These are phyloP conservation scores for Drosophila virilis DNA, from an alignment of 1,140 invertebrate genomes.

Conservation along the genomic window DNA sequence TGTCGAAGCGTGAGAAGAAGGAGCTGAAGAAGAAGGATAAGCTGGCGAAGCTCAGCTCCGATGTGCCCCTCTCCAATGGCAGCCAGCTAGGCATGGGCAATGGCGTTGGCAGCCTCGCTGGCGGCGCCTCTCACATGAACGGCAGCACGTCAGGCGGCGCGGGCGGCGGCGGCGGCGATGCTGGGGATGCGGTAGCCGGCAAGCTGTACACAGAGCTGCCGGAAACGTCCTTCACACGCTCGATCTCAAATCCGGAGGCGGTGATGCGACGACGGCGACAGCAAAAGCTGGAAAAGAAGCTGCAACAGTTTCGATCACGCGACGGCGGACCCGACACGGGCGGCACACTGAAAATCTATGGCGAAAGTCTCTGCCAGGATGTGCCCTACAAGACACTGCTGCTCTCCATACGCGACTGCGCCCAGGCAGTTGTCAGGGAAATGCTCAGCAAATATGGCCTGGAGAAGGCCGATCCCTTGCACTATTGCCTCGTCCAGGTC, in stretches of 20 bases:
- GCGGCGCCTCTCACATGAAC: slow-evolving; percentile 78
- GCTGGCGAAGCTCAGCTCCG: slow-evolving; percentile 92
- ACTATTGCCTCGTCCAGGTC: slow-evolving; percentile 98
- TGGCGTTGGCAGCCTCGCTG: slow-evolving; percentile 49
- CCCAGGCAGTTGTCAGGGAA: slow-evolving; percentile 96
- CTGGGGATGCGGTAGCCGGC: slow-evolving; percentile 89
- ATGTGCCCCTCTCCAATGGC: slow-evolving; percentile 85
- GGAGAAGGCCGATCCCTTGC: slow-evolving; percentile 93
- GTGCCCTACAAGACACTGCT: slow-evolving; percentile 99
- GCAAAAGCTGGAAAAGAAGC: slow-evolving; percentile 97
- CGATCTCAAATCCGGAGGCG: slow-evolving; percentile 99
- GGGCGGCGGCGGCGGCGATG: slow-evolving; percentile 43
- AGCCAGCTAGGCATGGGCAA: slow-evolving; percentile 82
- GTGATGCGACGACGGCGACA: slow-evolving; percentile 98
- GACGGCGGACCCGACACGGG: slow-evolving; percentile 96
- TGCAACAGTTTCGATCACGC: slow-evolving; percentile 97
- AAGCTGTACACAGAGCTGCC: slow-evolving; percentile 98
- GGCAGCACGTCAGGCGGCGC: slow-evolving; percentile 48
- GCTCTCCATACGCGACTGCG: slow-evolving; percentile 96
- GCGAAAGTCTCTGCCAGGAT: slow-evolving; percentile 97
- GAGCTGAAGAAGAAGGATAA: slow-evolving; percentile 99
- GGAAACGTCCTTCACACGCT: slow-evolving; percentile 98
- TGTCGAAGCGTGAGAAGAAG: slow-evolving; percentile 99
- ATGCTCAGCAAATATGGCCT: slow-evolving; percentile 99
- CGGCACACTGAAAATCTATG: slow-evolving; percentile 99